Conservation (phyloP, 2,888 invertebrate genomes). For the Hybos culiciformis region DNA sequence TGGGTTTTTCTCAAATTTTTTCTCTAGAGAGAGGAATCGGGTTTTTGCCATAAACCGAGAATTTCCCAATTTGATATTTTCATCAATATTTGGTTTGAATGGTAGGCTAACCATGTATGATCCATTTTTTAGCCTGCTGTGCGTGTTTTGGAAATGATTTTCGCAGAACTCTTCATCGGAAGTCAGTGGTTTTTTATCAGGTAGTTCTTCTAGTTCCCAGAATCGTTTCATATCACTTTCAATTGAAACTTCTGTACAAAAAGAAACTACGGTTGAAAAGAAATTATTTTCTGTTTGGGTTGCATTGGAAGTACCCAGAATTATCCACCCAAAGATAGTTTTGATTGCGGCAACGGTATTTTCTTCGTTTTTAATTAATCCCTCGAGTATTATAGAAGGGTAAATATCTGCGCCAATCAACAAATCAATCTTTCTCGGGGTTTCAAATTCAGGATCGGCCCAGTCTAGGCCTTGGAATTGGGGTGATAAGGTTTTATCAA, state of each 20-base stretch:
- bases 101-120: constrained; percentile 3
- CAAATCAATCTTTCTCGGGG: too few species aligned
- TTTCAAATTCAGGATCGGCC: too few species aligned
- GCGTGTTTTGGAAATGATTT: not conserved
- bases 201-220: constrained; percentile 4
- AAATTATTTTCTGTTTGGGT: too few species aligned
- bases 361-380: not conserved
- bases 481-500: constrained; percentile 1
- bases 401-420: constrained; percentile 9
- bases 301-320: constrained; percentile 2
- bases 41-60: too few species aligned
- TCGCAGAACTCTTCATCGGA: constrained; percentile 1
- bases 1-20: not conserved
- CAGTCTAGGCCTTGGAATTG: not conserved
- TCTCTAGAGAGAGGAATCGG: too few species aligned
- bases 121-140: too few species aligned
- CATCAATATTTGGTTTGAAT: constrained; percentile 1
- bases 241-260: constrained; percentile 1
- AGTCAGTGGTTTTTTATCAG: not conserved
- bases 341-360: constrained; percentile 2
- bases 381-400: constrained; percentile 2
- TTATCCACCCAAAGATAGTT: constrained; percentile 5
- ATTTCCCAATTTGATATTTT: too few species aligned
- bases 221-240: constrained; percentile 3
- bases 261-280: not conserved